Conservation (phyloP, 2,888 invertebrate species). For the Pinctada fucata region DNA sequence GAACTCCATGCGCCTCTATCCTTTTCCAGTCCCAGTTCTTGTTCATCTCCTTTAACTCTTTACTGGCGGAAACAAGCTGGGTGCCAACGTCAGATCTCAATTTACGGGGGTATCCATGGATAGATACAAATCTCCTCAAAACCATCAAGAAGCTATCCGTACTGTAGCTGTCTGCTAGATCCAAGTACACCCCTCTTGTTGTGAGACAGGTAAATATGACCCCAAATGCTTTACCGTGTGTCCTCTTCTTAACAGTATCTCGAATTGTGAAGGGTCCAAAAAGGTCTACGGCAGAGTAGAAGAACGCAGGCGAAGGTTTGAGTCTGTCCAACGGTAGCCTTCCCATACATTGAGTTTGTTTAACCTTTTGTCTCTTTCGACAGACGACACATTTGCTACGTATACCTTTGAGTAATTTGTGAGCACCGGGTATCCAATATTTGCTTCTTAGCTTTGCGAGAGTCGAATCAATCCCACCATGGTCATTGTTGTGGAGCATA, state of each 20-base stretch:
- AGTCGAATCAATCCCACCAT: conserved; percentile 16
- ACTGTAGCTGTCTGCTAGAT: conserved; percentile 24
- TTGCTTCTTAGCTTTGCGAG: conserved; percentile 24
- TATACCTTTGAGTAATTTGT: not conserved
- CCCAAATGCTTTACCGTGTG: conserved; percentile 27
- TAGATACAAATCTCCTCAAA: conserved; percentile 9
- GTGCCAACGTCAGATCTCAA: conserved; percentile 17
- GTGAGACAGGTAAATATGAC: conserved; percentile 20
- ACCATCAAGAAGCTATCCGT: conserved; percentile 24
- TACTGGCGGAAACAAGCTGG: conserved; percentile 16
- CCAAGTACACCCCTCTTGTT: conserved; percentile 23
- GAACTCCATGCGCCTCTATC: conserved; percentile 7
- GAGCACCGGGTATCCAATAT: conserved; percentile 21
- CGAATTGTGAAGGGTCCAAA: conserved; percentile 17
- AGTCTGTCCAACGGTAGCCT: conserved; percentile 1
- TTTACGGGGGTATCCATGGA: conserved; percentile 19
- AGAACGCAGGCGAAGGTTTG: conserved; percentile 14
- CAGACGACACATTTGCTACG: conserved; percentile 10
- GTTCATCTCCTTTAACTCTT: not conserved
- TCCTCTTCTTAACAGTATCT: conserved; percentile 26
- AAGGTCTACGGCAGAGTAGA: conserved; percentile 8
- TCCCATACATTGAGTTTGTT: conserved; percentile 17
- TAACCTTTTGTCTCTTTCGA: not conserved
- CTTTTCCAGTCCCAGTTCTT: conserved; percentile 7
- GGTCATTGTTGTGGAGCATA: not conserved